Evolutionary conservation across 2,888 invertebrate genomes (phyloP).

Genomic region (Cinara cedri): DNA sequence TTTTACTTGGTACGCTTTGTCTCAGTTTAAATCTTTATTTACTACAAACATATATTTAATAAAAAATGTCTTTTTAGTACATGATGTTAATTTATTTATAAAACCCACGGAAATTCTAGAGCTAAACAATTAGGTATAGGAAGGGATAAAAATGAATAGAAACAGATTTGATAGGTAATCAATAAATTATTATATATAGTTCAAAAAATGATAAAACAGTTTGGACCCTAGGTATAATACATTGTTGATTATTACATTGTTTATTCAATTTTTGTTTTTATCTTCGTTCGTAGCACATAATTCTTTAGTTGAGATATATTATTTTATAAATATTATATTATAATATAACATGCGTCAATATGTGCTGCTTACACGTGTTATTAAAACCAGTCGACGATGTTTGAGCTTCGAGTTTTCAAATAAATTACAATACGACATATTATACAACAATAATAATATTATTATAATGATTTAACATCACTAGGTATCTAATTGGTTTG

Average conservation of each 20-base stretch:
- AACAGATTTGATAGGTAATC: too few relatives aligned
- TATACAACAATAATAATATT: background rate
- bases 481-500: background rate
- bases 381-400: constrained; percentile 6
- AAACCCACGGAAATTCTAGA: too few relatives aligned
- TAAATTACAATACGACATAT: background rate
- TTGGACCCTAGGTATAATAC: too few relatives aligned
- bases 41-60: too few relatives aligned
- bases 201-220: too few relatives aligned
- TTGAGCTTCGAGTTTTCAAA: constrained; percentile 42
- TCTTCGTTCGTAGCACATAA: background rate
- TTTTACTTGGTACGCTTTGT: too few relatives aligned
- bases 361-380: constrained; percentile 2
- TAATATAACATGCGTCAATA: background rate
- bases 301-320: background rate
- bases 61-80: too few relatives aligned
- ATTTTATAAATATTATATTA: background rate
- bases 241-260: background rate
- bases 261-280: background rate
- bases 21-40: too few relatives aligned
- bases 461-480: background rate
- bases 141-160: too few relatives aligned
- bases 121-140: too few relatives aligned
- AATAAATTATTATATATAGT: too few relatives aligned
- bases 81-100: too few relatives aligned